Conservation (phyloP, 2,888 invertebrate species). For the Hydroisotoma schaefferi region DNA sequence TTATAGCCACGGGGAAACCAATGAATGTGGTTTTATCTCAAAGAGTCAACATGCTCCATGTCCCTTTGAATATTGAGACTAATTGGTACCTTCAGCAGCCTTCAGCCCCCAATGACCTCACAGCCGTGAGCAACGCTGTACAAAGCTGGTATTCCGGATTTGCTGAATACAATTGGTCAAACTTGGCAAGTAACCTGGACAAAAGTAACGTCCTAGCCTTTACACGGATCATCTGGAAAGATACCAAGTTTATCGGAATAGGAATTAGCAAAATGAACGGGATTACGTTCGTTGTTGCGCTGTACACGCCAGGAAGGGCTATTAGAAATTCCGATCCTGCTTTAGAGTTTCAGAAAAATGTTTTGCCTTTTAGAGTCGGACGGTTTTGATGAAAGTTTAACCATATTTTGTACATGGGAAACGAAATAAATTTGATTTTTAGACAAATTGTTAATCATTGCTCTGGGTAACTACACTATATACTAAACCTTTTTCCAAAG, state of each 20-base stretch:
- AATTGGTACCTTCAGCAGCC: constrained; percentile 34
- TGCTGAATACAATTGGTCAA: constrained; percentile 21
- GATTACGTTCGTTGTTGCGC: constrained; percentile 21
- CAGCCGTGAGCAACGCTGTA: constrained; percentile 30
- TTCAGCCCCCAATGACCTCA: constrained; percentile 4
- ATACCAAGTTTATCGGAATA: constrained; percentile 23
- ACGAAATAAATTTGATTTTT: too few species aligned
- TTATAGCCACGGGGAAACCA: constrained; percentile 13
- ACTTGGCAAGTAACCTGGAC: constrained; percentile 21
- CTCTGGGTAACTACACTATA: too few species aligned
- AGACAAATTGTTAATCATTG: too few species aligned
- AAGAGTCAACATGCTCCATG: constrained; percentile 7
- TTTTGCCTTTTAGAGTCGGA: constrained; percentile 21
- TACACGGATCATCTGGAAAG: constrained; percentile 26
- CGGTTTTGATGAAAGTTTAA: too few species aligned
- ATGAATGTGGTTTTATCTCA: not conserved
- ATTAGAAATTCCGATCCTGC: constrained; percentile 24
- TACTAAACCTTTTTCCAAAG: too few species aligned
- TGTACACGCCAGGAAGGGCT: constrained; percentile 30
- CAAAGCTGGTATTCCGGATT: constrained; percentile 35
- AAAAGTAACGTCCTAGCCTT: constrained; percentile 23
- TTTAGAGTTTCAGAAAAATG: constrained; percentile 18
- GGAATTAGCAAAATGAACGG: constrained; percentile 16
- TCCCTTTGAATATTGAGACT: constrained; percentile 23
- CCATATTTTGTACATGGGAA: too few species aligned